Conservation (phyloP, 2,888 invertebrate species). For the Tromatobia lineatoria region DNA sequence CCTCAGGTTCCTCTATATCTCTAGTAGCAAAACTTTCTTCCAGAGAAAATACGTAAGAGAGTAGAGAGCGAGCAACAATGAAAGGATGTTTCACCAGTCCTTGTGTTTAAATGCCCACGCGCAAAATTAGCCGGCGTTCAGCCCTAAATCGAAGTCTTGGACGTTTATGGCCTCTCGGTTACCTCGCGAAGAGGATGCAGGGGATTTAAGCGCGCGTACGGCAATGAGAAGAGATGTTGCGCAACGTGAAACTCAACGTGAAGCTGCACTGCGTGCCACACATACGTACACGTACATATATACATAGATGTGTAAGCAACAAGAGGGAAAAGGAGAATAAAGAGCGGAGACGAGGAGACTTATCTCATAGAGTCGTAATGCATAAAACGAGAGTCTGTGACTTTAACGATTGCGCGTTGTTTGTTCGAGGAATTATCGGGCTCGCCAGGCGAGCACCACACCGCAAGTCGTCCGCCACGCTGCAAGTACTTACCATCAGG, state of each 20-base stretch:
- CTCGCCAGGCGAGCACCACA: constrained; percentile 9
- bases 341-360: constrained; percentile 58
- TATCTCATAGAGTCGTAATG: constrained; percentile 76
- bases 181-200: constrained; percentile 43
- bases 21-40: neutral
- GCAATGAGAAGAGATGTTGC: constrained; percentile 32
- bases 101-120: constrained; percentile 65
- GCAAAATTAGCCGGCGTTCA: constrained; percentile 66
- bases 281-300: neutral
- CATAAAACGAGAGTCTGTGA: constrained; percentile 78
- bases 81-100: constrained; percentile 44
- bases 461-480: neutral
- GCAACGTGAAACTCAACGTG: constrained; percentile 42
- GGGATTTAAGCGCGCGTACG: constrained; percentile 40
- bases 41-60: neutral
- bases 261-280: constrained; percentile 33
- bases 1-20: neutral
- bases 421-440: constrained; percentile 77
- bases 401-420: constrained; percentile 79
- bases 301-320: constrained; percentile 3
- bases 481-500: constrained; percentile 20
- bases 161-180: constrained; percentile 66
- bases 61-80: constrained; percentile 52
- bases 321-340: constrained; percentile 36
- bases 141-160: constrained; percentile 66